A percentile compares a stretch with the other conserved stretches of the same genome.
These are phyloP conservation scores for Loriculus beryllinus DNA, from an alignment of 2,797 vertebrate species.

Conservation along the genomic window DNA sequence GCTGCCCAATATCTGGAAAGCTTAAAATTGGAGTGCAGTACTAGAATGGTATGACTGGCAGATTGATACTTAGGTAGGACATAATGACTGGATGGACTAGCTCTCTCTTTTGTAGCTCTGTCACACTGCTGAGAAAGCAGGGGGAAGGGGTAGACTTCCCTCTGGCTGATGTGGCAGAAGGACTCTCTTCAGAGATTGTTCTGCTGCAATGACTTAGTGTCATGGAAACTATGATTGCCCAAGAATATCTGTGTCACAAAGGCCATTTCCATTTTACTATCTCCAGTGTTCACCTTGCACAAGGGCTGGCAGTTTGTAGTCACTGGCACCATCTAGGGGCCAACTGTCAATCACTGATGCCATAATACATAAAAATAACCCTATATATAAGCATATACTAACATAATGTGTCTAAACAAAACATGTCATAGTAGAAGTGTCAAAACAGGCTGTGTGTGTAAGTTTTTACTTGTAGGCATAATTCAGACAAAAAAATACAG, in stretches of 20 bases:
- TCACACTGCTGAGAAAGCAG: neutral
- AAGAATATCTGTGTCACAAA: neutral
- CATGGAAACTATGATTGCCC: neutral
- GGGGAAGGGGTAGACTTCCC: neutral
- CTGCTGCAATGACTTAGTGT: neutral
- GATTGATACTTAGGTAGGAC: neutral
- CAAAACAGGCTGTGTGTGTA: neutral
- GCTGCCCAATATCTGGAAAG: neutral
- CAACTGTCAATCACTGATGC: neutral
- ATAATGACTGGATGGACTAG: neutral
- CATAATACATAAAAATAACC: neutral
- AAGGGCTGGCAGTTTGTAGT: neutral
- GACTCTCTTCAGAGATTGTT: neutral
- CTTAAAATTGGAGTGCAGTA: neutral
- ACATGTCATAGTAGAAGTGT: neutral
- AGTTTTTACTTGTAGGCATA: neutral
- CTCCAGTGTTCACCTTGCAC: neutral
- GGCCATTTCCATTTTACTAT: neutral
- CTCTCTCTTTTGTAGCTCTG: neutral
- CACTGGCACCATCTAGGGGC: slow-evolving; percentile 2
- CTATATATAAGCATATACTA: neutral
- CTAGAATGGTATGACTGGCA: neutral
- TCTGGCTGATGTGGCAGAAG: neutral
- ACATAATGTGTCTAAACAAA: neutral
- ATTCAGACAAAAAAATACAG: neutral